A percentile compares a stretch with the other conserved stretches of the same genome.
phyloP scores from a whole-genome alignment of 2,797 vertebrate genomes.

The Protonibea diacanthus region DNA sequence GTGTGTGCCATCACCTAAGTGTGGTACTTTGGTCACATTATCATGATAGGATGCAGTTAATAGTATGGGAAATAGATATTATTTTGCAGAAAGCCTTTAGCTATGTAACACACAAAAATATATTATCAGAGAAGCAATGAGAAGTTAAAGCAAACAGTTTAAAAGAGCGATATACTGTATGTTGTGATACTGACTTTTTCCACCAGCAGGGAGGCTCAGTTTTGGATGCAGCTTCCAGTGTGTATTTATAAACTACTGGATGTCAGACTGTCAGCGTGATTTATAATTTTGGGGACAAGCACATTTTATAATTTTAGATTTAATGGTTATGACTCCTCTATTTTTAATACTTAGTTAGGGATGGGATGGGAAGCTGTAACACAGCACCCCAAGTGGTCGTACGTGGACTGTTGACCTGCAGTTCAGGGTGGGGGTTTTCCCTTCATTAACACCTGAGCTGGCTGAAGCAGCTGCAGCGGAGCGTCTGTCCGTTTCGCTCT shows the following conservation, averaged over 20 bases:
- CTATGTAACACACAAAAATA: not conserved
- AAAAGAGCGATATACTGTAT: constrained; percentile 6
- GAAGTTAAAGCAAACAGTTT: not conserved
- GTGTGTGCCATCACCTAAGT: constrained; percentile 1
- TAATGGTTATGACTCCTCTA: constrained; percentile 60
- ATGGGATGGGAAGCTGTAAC: constrained; percentile 56
- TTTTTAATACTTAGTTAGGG: constrained; percentile 68
- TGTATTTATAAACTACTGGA: constrained; percentile 63
- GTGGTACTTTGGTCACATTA: not conserved
- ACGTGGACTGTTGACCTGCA: constrained; percentile 32
- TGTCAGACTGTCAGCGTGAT: constrained; percentile 53
- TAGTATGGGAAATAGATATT: not conserved
- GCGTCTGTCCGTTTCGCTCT: constrained; percentile 17
- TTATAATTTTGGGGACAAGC: constrained; percentile 50
- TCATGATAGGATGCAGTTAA: not conserved
- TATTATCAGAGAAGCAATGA: not conserved
- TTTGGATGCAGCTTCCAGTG: constrained; percentile 23
- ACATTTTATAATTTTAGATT: constrained; percentile 63
- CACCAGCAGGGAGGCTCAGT: not conserved
- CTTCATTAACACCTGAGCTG: constrained; percentile 62
- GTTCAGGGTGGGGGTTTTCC: constrained; percentile 28
- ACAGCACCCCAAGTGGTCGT: constrained; percentile 43
- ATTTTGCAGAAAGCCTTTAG: not conserved
- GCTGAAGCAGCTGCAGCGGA: constrained; percentile 59
- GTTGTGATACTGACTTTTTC: constrained; percentile 24